phyloP scores from a whole-genome alignment of 2,113 vertebrate species.

The Hippolais icterina region DNA sequence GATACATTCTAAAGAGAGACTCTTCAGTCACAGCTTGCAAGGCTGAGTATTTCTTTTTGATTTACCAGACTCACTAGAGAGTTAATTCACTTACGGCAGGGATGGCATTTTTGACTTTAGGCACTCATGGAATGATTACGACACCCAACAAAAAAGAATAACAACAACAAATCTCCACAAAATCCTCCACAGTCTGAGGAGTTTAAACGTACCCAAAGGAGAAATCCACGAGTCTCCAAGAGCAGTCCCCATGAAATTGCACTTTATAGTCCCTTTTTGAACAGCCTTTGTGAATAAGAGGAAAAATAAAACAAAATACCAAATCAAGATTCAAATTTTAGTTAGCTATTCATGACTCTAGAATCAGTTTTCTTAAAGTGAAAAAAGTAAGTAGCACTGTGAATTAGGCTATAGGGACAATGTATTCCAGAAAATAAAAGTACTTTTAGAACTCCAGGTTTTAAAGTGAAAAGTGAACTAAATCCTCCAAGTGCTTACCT shows the following conservation, averaged over 20 bases:
- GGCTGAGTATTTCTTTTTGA: neutral
- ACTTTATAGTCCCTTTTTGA: constrained; percentile 79
- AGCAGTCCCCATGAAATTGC: constrained; percentile 89
- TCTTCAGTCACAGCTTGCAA: neutral
- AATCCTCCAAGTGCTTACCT: constrained; percentile 70
- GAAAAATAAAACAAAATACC: neutral
- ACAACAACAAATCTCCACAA: neutral
- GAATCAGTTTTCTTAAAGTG: neutral
- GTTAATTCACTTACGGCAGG: neutral
- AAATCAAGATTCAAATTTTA: neutral
- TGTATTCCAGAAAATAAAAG: neutral
- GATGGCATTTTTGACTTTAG: neutral
- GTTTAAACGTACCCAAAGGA: constrained; percentile 82
- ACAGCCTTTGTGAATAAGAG: constrained; percentile 74
- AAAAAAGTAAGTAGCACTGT: neutral
- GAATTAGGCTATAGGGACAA: neutral
- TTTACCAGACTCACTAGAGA: neutral
- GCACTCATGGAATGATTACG: neutral
- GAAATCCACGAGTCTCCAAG: constrained; percentile 98
- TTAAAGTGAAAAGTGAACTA: neutral
- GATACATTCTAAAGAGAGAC: neutral
- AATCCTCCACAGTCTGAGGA: neutral
- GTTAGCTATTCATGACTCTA: neutral
- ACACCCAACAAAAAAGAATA: neutral
- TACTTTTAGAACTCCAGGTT: neutral